Base-by-base conservation (phyloP, 2,113 vertebrate genomes). In the Perca fluviatilis region DNA sequence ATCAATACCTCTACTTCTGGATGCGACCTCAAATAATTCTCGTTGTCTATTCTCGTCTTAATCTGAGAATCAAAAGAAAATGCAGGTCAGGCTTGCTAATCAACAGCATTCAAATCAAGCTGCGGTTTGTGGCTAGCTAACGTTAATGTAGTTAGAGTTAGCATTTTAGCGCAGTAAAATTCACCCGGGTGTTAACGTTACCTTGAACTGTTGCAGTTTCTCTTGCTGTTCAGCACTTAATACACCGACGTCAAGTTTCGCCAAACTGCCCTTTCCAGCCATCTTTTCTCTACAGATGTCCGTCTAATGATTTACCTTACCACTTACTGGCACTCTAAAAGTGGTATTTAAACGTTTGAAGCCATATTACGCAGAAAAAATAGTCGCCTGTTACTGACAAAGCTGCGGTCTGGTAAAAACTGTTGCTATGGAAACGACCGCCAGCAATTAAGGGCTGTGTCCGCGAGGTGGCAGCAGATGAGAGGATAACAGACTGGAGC, bases 21-120 rank as follows among this genome's bases (percentile, higher is more conserved):
- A 75, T 97, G 97, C 0, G 93, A 73, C 61, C 94, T 93, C 33
- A 98, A 77, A 90, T 97, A 98, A 27, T 79, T 91, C 82, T 97
- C 96, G 58, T 97, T 97, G 16, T 93, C 92, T 16, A 96, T 94
- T 87, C 95, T 95, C 1, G 95, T 96, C 83, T 95, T 93, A 50
- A 97, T 95, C 97, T 98, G 80, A 5, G 47, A 15, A 46, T n/a
- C 1, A 51, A 69, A 74, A 12, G 1, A 40, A 27, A 27, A 23
- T 13, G 4, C 0, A 27, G n/a, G 11, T 13, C 10, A 15, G 5
- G 16, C 2, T 47, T 0, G 27, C 18, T 16, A n/a, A 30, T 4
- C n/a, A 12, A 47, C 11, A 50, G 10, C 13, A 18, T 1, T 23
- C n/a, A 15, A 16, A 8, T n/a, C 0, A 5, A 57, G 12, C 14